Evolutionary conservation across 2,113 vertebrate genomes (phyloP).

Genomic region (Dunckerocampus dactyliophorus): DNA sequence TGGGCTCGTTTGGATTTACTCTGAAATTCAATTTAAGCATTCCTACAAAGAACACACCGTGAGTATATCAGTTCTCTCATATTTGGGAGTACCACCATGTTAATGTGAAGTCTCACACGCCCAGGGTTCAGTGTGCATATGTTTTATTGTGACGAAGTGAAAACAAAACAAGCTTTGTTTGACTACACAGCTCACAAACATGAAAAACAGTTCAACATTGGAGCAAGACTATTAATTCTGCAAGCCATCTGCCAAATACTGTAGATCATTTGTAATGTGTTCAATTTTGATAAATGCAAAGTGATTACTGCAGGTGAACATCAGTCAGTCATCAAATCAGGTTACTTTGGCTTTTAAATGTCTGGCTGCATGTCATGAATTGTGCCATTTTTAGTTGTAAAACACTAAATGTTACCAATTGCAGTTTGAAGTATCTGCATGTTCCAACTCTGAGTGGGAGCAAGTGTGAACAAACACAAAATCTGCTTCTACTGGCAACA

Average conservation of each 20-base stretch:
- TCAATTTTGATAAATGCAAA: constrained; percentile 11
- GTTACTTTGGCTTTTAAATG: constrained; percentile 7
- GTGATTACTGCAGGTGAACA: background rate
- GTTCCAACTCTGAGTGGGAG: constrained; percentile 29
- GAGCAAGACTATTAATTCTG: background rate
- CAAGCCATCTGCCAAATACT: background rate
- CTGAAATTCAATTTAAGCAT: constrained; percentile 6
- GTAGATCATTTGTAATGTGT: constrained; percentile 13
- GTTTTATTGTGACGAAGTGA: constrained; percentile 18
- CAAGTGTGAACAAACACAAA: constrained; percentile 28
- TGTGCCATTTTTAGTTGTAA: constrained; percentile 15
- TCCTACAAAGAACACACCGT: background rate
- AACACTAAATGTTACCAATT: constrained; percentile 3
- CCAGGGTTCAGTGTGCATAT: constrained; percentile 20
- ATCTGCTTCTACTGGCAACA: constrained; percentile 35
- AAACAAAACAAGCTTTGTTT: constrained; percentile 27
- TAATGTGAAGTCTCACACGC: constrained; percentile 18
- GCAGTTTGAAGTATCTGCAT: constrained; percentile 7
- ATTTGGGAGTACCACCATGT: constrained; percentile 8
- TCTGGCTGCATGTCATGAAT: background rate
- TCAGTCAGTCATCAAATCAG: constrained; percentile 2
- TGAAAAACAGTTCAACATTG: constrained; percentile 21
- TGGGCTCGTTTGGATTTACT: background rate
- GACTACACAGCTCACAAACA: constrained; percentile 26
- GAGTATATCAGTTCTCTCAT: constrained; percentile 7